Percentiles rank a stretch among this genome's conserved stretches.
phyloP scores from a whole-genome alignment of 2,113 vertebrate species.

The Psilopogon haemacephalus region DNA sequence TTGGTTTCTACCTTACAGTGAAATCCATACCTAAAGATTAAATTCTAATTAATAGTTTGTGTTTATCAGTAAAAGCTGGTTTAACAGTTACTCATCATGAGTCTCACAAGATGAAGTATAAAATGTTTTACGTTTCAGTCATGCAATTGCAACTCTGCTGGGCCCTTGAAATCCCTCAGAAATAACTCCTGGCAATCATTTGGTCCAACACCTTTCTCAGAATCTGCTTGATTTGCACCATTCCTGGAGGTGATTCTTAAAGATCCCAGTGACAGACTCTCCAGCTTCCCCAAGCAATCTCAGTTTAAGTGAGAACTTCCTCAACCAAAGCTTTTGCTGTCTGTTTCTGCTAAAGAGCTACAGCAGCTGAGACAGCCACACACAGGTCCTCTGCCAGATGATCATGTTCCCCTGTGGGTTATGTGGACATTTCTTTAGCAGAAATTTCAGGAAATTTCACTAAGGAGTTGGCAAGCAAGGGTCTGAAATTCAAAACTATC shows the following conservation, averaged over 20 bases:
- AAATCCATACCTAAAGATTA: not conserved
- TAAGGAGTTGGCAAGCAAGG: not conserved
- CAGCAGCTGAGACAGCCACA: not conserved
- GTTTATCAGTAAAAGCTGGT: conserved; percentile 3
- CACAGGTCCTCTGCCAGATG: not conserved
- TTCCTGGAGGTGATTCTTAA: conserved; percentile 15
- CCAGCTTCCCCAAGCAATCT: not conserved
- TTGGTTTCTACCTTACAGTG: not conserved
- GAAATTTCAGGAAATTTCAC: not conserved
- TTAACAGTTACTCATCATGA: not conserved
- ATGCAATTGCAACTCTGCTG: not conserved
- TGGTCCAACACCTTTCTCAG: not conserved
- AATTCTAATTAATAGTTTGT: not conserved
- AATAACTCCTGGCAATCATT: not conserved
- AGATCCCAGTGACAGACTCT: not conserved
- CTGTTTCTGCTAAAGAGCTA: not conserved
- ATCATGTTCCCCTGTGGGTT: not conserved
- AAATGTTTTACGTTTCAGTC: not conserved
- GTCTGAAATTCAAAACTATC: not conserved
- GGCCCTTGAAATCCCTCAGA: not conserved
- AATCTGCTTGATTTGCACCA: not conserved
- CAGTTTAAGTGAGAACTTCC: not conserved
- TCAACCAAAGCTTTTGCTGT: not conserved
- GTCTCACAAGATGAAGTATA: not conserved
- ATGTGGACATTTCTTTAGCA: not conserved